Base-by-base conservation (phyloP, 2,113 vertebrate genomes). In the Phalacrocorax aristotelis region DNA sequence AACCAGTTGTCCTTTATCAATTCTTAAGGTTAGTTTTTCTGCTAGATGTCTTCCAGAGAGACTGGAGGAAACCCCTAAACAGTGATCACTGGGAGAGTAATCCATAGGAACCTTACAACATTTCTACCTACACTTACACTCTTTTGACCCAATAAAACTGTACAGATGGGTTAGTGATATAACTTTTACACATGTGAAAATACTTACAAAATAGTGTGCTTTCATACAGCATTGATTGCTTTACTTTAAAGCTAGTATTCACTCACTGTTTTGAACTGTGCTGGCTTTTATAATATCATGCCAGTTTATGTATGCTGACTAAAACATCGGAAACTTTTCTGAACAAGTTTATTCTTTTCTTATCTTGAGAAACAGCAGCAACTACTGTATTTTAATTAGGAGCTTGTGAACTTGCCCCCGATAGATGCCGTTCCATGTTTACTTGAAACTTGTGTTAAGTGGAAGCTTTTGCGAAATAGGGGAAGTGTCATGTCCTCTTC, bases 321-420 rank as follows among this genome's bases (percentile, higher is more conserved):
- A 88, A 93, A 77, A 58, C 17, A 77, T 34, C 1, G 10, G 58
- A 83, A 90, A 83, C 60, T 95, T 88, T 74, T 78, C 90, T 78
- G 54, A 92, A 62, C 19, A 75, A 93, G 42, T 87, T 94, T 92
- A 54, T 94, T 95, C 92, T 95, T 93, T 94, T 95, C 92, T 95
- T 93, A 90, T 77, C 86, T 94, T 83, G 55, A 72, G 85, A 77
- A 96, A 74, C 93, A 93, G 90, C 75, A 95, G 64, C 68, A 83
- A 71, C 68, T 92, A 86, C 76, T 80, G 7, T 93, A 80, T 90
- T 92, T 96, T 91, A 95, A 96, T 93, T n/a, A 89, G 68, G 82
- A 94, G 52, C 64, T 83, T 83, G 68, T 7, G 23, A 94, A 66
- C 83, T 92, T 90, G 88, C 49, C 90, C 88, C 69, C 1, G 2